Base-by-base conservation (phyloP, 2,113 vertebrate species). In the Macquaria ambigua region DNA sequence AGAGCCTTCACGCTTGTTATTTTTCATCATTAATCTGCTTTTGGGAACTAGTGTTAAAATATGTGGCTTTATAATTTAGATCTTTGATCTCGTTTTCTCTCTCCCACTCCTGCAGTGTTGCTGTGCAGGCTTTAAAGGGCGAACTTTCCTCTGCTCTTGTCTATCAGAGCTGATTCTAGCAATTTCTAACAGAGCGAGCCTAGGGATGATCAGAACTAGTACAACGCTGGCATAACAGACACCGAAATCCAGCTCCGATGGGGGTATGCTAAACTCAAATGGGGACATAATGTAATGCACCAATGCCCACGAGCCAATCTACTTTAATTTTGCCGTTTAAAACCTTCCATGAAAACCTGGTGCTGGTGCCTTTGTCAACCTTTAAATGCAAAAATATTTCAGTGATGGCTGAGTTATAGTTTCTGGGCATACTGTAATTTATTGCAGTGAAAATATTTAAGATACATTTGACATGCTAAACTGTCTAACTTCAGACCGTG, bases 111-210 rank as follows among this genome's bases (percentile, higher is more conserved):
- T 64, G 71, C 75, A 20, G 68, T 73, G 62, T 79, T 67, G 50
- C 77, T 84, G 56, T 82, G 74, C 82, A 77, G 77, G 87, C 67
- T 86, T 79, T 83, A 79, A 87, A 84, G 53, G 52, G 66, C 53
- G 70, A 80, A 79, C 77, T 67, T 74, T 62, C 18, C 61, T 79
- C 77, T 69, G 39, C 73, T 83, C 55, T 74, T 73, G 55, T 87
- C 58, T 82, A 79, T 50, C 37, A 76, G 43, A 82, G 86, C 77
- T 69, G 31, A 83, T 87, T 84, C 77, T 62, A 82, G 74, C 72
- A 46, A 14, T 82, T 69, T 84, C 68, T 69, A 58, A 77, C 73
- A 64, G 66, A 50, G 37, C 0, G 61, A 91, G 74, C 74, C 58
- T 10, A 7, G 72, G 78, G 77, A 90, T 79, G 71, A 89, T 88